Base-by-base conservation (phyloP, 2,113 vertebrate species). In the Danionella cerebrum region DNA sequence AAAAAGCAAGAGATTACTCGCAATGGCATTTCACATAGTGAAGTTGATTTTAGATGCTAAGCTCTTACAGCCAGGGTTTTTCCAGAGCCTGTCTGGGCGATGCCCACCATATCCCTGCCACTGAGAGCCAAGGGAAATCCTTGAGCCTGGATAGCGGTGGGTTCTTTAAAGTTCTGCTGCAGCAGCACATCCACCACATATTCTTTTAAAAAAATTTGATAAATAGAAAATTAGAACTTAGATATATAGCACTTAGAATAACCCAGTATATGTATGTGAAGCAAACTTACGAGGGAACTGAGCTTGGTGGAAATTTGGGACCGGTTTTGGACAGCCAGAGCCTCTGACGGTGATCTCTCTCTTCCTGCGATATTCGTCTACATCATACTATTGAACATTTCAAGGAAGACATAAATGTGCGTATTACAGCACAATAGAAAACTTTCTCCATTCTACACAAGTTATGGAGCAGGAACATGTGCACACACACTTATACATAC, bases 51-150 rank as follows among this genome's bases (percentile, higher is more conserved):
- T 42, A 31, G 36, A 14, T 25, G 4, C 11, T 21, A 35, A 11
- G 9, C 59, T 8, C 88, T 88, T 86, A 98, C 96, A 42, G 96
- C 91, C 50, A 99, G 79, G 0, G 96, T 99, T 80, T 99, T 99
- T 69, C 96, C 96, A 39, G 96, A 99, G 68, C 96, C 96, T 0
- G 96, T 99, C 83, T 99, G 95, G 0, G 96, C 95, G 63, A 99
- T 99, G 83, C 96, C 96, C 85, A 99, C 96, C 96, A 98, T 93
- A 79, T 99, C 96, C n/a, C 86, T 89, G 18, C 96, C 96, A 1
- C 93, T 97, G 35, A 99, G 88, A 4, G 96, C 96, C 41, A 93
- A 78, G 0, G 96, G 95, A 73, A 97, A 99, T 35, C 95, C 95
- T 78, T 98, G 96, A 70, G 91, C 88, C 83, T 99, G 96, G 80